Percentiles rank a stretch among this genome's conserved stretches.
phyloP scores from a whole-genome alignment of 2,888 invertebrate genomes.

The Octonoba sinensis region DNA sequence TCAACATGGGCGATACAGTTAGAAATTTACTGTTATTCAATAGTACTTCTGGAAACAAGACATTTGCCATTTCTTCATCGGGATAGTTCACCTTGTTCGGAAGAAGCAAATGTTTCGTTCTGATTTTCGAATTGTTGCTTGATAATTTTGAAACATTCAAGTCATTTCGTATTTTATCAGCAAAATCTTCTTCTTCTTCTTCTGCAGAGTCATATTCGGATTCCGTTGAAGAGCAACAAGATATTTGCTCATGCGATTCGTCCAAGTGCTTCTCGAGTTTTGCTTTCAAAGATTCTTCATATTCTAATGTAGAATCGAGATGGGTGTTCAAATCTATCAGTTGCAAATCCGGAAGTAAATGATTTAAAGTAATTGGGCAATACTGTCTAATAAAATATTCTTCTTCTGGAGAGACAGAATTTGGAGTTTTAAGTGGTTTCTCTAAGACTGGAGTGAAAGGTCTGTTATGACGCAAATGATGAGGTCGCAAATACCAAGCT shows the following conservation, averaged over 20 bases:
- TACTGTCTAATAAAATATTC: slow-evolving; percentile 45
- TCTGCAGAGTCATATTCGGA: neutral
- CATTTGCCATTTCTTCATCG: slow-evolving; percentile 16
- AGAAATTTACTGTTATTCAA: slow-evolving; percentile 25
- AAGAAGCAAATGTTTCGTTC: slow-evolving; percentile 3
- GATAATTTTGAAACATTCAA: neutral
- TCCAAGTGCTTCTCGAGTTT: slow-evolving; percentile 52
- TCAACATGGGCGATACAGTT: slow-evolving; percentile 15
- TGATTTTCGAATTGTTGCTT: neutral
- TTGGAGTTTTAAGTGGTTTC: neutral
- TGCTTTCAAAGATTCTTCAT: slow-evolving; percentile 10
- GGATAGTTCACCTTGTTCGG: slow-evolving; percentile 47
- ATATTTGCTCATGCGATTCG: slow-evolving; percentile 23
- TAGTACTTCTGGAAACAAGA: slow-evolving; percentile 17
- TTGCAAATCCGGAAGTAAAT: slow-evolving; percentile 37
- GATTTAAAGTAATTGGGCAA: slow-evolving; percentile 45
- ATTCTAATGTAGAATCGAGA: slow-evolving; percentile 12
- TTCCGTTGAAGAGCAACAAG: slow-evolving; percentile 12
- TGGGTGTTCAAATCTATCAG: slow-evolving; percentile 7
- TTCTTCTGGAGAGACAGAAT: slow-evolving; percentile 19
- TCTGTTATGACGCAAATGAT: slow-evolving; percentile 9
- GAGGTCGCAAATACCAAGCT: slow-evolving; percentile 36
- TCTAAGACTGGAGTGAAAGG: neutral
- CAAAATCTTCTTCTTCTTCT: slow-evolving; percentile 9
- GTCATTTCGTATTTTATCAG: neutral